Percentiles rank a stretch among this genome's conserved stretches.
These are phyloP conservation scores for Rhabdornis inornatus DNA, from an alignment of 2,113 vertebrate species.

Conservation along the genomic window DNA sequence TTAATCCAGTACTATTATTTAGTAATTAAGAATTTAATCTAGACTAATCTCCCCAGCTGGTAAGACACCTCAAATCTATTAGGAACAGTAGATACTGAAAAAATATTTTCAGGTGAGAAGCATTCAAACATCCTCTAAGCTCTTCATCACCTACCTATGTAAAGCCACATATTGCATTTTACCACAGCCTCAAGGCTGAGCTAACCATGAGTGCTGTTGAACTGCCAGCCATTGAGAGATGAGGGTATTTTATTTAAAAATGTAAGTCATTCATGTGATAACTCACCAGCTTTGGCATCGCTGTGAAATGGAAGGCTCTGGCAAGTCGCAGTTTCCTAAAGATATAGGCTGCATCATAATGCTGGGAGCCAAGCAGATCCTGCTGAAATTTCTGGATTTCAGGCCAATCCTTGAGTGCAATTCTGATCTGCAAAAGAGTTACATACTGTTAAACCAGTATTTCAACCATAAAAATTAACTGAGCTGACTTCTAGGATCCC, in stretches of 20 bases:
- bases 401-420: conserved; percentile 88
- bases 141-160: neutral
- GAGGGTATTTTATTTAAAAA: neutral
- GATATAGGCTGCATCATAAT: conserved; percentile 85
- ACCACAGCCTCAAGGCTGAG: neutral
- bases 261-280: neutral
- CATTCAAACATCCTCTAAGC: neutral
- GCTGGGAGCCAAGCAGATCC: conserved; percentile 82
- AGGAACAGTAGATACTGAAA: neutral
- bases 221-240: neutral
- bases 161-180: neutral
- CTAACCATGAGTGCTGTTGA: neutral
- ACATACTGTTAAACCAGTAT: neutral
- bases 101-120: neutral
- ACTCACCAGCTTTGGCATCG: conserved; percentile 86
- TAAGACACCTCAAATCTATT: neutral
- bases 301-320: conserved; percentile 88
- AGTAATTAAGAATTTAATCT: neutral
- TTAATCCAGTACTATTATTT: neutral
- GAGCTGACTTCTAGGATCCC: neutral
- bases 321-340: conserved; percentile 75
- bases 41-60: neutral
- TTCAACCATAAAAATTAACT: neutral
- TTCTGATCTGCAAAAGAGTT: conserved; percentile 75
- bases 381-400: conserved; percentile 82